Conservation (phyloP, 2,797 vertebrate genomes). For the Lutjanus argentimaculatus region DNA sequence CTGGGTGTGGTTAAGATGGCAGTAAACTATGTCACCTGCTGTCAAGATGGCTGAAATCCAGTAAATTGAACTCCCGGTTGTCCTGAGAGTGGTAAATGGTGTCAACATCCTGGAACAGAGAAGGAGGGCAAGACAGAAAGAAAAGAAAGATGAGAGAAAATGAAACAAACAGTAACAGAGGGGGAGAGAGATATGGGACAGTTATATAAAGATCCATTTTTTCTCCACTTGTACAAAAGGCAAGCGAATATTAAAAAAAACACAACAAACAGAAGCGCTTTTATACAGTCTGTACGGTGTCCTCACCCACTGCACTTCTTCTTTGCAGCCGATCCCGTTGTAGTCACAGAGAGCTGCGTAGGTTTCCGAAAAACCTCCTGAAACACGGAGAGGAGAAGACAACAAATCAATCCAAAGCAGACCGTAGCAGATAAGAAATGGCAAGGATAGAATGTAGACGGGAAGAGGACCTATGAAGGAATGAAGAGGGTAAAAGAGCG, state of each 20-base stretch:
- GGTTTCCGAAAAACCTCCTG: constrained; percentile 95
- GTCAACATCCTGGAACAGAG: constrained; percentile 90
- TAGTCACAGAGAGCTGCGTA: constrained; percentile 95
- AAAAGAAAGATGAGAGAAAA: constrained; percentile 4
- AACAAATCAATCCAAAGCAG: constrained; percentile 41
- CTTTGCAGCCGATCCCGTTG: constrained; percentile 93
- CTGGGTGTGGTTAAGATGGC: constrained; percentile 25
- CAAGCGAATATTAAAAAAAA: constrained; percentile 7
- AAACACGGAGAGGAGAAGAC: constrained; percentile 39
- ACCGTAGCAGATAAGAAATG: constrained; percentile 19
- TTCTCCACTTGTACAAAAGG: neutral
- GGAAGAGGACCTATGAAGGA: neutral
- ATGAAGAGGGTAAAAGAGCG: neutral
- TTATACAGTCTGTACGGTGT: neutral
- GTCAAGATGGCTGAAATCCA: constrained; percentile 95
- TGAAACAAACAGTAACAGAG: constrained; percentile 15
- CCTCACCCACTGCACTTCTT: constrained; percentile 95
- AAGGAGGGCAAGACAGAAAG: neutral
- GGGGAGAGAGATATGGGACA: neutral
- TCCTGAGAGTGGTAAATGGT: constrained; percentile 96
- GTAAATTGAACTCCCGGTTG: constrained; percentile 93
- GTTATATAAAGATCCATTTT: neutral
- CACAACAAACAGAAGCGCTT: constrained; percentile 7
- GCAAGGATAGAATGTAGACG: constrained; percentile 16
- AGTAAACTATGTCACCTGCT: constrained; percentile 87